Evolutionary conservation across 37 sponge, comb jelly and placozoan genomes (phyloP), one percentile per base, ranked within the genome.

Genomic region (Bolinopsis microptera): DNA sequence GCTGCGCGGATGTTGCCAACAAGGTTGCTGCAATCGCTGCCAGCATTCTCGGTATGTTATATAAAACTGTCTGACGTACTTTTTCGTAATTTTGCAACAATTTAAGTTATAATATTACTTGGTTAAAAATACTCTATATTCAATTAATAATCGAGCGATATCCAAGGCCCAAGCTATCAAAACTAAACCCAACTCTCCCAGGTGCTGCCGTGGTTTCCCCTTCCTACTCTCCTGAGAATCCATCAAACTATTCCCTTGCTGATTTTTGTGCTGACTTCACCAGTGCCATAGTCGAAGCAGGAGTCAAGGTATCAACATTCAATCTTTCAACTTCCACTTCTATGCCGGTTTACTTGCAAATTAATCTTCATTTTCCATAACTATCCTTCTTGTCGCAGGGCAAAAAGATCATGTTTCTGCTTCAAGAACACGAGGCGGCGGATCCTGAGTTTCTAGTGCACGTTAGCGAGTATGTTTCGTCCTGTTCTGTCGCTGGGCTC

Each of bases 381-480:
- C n/a, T n/a, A n/a, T 8, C 93, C 69, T 1, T 27, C 93, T 69
- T 18, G 39, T 9, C 38, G 25, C 38, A 93, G 93, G 38, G 86
- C 27, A 69, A 0, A 1, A 93, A 92, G 76, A 92, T 96, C 35
- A 28, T 34, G 25, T 83, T 92, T 28, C 68, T 82, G 34, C 76
- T 94, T 21, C 39, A 48, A 34, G 94, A 96, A 68, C 93, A 94
- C 93, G 93, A 96, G 69, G 35, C 35, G 0, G 22, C 92, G 3
- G 68, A 92, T 37, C 93, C 96, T 1, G 48, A 72, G 27, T 96
- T 93, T 76, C 92, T 96, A 31, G 94, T 93, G 27, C 93, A 80
- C 92, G 93, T 95, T 27, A 94, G 95, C 35, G 93, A 95, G 93
- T 93, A 95, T 30, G 93, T 97, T 26, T 95, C 95, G 32, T 94